phyloP scores from a whole-genome alignment of 2,797 vertebrate species.

The Danio jaintianensis region DNA sequence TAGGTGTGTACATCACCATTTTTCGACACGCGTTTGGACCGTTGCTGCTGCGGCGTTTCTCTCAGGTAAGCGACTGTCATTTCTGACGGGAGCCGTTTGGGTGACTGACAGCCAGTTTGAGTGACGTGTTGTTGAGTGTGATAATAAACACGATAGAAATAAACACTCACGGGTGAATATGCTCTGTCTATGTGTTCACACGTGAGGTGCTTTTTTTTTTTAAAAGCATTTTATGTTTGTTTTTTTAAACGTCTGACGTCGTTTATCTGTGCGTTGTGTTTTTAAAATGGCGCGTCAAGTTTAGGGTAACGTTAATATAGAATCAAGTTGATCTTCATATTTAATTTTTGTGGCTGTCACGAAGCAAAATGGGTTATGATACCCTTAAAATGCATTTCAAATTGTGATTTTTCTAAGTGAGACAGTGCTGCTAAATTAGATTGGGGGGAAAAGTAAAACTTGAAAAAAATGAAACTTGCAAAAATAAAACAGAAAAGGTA shows the following conservation, averaged over 20 bases:
- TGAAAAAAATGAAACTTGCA: too few relatives aligned
- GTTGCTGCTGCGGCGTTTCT: conserved; percentile 35
- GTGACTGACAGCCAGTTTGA: background rate
- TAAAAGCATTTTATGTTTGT: background rate
- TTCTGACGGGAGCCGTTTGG: background rate
- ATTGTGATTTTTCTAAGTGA: too few relatives aligned
- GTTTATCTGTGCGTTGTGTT: background rate
- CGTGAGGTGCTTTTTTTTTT: background rate
- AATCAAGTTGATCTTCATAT: too few relatives aligned
- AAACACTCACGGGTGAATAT: too few relatives aligned
- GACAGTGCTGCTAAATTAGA: too few relatives aligned
- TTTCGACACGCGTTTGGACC: conserved; percentile 66
- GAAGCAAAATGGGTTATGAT: background rate
- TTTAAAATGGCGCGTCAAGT: background rate
- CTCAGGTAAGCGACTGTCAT: conserved; percentile 56
- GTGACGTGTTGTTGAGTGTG: background rate
- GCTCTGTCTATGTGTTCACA: background rate
- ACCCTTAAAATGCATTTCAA: too few relatives aligned
- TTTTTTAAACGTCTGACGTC: background rate
- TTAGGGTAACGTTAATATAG: background rate
- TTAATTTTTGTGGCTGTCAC: background rate
- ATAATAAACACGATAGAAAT: background rate
- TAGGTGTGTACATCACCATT: conserved; percentile 60
- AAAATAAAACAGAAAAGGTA: too few relatives aligned
- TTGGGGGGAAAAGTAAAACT: too few relatives aligned